Percentiles rank a stretch among this genome's conserved stretches.
Evolutionary conservation across 1,140 invertebrate genomes (phyloP).

Genomic region (Euwallacea fornicatus): DNA sequence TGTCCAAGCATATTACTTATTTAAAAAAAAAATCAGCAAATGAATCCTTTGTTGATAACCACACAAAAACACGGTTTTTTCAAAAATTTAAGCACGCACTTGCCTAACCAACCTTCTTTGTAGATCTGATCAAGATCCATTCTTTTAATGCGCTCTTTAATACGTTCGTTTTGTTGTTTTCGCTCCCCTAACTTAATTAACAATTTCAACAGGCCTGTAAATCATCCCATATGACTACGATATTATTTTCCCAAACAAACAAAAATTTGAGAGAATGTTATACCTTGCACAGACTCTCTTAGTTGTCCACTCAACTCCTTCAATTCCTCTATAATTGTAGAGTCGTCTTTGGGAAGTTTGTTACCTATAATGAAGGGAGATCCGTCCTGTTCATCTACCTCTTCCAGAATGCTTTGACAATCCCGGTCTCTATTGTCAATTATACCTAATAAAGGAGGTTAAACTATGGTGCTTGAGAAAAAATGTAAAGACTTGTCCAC

Average conservation of each 20-base stretch:
- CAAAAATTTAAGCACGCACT: not conserved
- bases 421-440: slow-evolving; percentile 4
- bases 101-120: slow-evolving; percentile 12
- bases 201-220: slow-evolving; percentile 14
- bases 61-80: not conserved
- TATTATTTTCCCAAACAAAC: too few relatives aligned
- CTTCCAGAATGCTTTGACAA: slow-evolving; percentile 28
- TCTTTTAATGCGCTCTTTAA: slow-evolving; percentile 8
- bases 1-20: too few relatives aligned
- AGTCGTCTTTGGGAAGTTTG: slow-evolving; percentile 44
- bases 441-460: slow-evolving; percentile 9
- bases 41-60: not conserved
- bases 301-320: slow-evolving; percentile 44
- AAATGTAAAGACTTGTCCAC: too few relatives aligned
- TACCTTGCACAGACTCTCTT: slow-evolving; percentile 41
- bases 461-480: too few relatives aligned
- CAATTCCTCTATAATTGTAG: slow-evolving; percentile 43
- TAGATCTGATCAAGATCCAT: slow-evolving; percentile 4
- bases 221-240: not conserved
- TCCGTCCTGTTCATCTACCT: slow-evolving; percentile 24
- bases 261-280: not conserved
- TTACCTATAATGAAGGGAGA: slow-evolving; percentile 34
- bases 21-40: too few relatives aligned
- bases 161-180: not conserved
- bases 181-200: slow-evolving; percentile 3